These are phyloP conservation scores for Henricia sp. DNA, from an alignment of 53 echinoderm and acorn worm species.

Conservation along the genomic window DNA sequence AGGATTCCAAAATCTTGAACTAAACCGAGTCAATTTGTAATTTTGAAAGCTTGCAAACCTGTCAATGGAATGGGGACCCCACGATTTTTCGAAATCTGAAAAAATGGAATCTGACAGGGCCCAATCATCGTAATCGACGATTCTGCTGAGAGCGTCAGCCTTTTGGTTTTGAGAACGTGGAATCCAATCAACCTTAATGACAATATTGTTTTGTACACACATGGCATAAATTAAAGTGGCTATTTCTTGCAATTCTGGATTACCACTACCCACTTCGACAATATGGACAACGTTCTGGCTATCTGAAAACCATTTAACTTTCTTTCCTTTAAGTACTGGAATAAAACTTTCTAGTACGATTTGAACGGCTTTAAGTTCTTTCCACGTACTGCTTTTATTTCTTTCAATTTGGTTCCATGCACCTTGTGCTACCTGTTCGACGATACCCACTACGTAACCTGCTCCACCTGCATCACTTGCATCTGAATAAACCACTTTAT, in stretches of 20 bases:
- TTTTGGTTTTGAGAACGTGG: constrained; percentile 19
- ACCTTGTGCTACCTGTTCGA: not conserved
- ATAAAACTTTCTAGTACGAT: not conserved
- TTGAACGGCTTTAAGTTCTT: constrained; percentile 23
- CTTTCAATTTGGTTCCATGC: not conserved
- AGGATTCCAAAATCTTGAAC: constrained; percentile 31
- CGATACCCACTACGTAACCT: not conserved
- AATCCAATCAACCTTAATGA: constrained; percentile 20
- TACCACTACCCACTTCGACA: constrained; percentile 28
- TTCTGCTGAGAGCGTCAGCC: constrained; percentile 21
- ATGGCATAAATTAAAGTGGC: not conserved
- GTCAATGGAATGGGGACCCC: constrained; percentile 27
- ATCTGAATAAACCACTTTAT: constrained; percentile 12
- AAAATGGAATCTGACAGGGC: not conserved
- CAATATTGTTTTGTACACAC: not conserved
- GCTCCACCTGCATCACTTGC: constrained; percentile 10
- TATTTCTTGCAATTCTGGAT: not conserved
- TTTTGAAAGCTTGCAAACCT: constrained; percentile 36
- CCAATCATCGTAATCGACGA: constrained; percentile 45
- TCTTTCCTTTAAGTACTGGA: not conserved
- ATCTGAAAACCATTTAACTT: constrained; percentile 31
- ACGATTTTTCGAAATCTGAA: not conserved
- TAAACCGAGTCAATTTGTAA: not conserved
- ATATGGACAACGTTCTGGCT: constrained; percentile 35
- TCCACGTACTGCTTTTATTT: constrained; percentile 10